phyloP scores from a whole-genome alignment of 2,888 invertebrate species.

The Achlya flavicornis region DNA sequence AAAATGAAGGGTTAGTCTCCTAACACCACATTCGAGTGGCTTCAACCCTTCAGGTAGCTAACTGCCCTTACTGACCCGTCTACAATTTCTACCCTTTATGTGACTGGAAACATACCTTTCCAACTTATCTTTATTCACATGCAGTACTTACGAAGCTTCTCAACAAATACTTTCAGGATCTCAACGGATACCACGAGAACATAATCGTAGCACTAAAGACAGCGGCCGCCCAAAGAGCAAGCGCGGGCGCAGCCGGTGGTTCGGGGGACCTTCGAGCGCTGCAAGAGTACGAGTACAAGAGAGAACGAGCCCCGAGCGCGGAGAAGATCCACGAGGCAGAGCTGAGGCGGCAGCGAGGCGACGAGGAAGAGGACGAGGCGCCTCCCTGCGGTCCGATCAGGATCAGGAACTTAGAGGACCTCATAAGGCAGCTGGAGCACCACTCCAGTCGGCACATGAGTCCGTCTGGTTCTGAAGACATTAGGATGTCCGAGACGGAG shows the following conservation, averaged over 20 bases:
- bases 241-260: slow-evolving; percentile 62
- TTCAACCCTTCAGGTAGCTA: no score
- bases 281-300: slow-evolving; percentile 80
- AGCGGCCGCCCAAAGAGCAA: slow-evolving; percentile 89
- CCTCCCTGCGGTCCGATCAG: slow-evolving; percentile 92
- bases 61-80: no score
- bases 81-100: no score
- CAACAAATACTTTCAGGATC: slow-evolving; percentile 86
- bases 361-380: slow-evolving; percentile 88
- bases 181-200: slow-evolving; percentile 96
- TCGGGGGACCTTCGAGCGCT: slow-evolving; percentile 74
- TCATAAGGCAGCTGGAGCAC: slow-evolving; percentile 94
- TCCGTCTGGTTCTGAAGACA: slow-evolving; percentile 95
- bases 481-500: slow-evolving; percentile 94
- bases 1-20: no score
- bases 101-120: no score
- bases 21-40: no score
- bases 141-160: no score
- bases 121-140: no score
- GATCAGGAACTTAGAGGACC: slow-evolving; percentile 95
- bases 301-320: slow-evolving; percentile 87
- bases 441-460: slow-evolving; percentile 94
- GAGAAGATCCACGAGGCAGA: slow-evolving; percentile 89
- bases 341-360: slow-evolving; percentile 81
- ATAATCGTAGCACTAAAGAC: slow-evolving; percentile 94